These are phyloP conservation scores for Diorhabda elongata DNA, from an alignment of 1,140 invertebrate genomes.

Conservation along the genomic window DNA sequence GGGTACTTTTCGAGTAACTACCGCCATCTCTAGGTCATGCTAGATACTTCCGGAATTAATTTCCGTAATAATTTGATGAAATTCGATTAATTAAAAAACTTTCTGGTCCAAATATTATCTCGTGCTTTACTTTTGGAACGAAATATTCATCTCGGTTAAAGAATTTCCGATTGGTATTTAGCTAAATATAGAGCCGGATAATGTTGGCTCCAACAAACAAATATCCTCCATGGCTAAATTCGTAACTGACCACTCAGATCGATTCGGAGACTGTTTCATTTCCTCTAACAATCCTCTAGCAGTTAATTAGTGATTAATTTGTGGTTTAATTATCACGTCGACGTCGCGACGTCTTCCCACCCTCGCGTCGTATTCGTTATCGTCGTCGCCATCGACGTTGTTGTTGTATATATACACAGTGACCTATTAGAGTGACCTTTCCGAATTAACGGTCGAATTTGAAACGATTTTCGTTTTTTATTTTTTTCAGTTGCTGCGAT, in stretches of 20 bases:
- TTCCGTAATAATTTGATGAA: too few relatives aligned
- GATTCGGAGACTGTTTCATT: background rate
- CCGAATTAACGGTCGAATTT: background rate
- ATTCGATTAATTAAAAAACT: too few relatives aligned
- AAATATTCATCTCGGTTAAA: too few relatives aligned
- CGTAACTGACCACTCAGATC: background rate
- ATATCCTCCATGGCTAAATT: background rate
- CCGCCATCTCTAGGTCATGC: too few relatives aligned
- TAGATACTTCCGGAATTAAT: too few relatives aligned
- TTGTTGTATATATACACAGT: background rate
- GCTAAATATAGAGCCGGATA: too few relatives aligned
- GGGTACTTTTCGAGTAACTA: too few relatives aligned
- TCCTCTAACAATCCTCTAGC: background rate
- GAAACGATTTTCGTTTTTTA: background rate
- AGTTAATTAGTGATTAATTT: constrained; percentile 1
- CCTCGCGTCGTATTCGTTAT: background rate
- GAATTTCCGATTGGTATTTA: too few relatives aligned
- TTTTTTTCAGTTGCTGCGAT: constrained; percentile 11
- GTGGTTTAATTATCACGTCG: background rate
- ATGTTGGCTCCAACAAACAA: background rate
- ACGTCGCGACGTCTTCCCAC: background rate
- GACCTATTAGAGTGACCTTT: background rate
- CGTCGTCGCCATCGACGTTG: background rate
- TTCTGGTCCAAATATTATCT: too few relatives aligned
- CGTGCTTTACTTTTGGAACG: too few relatives aligned